phyloP scores from a whole-genome alignment of 2,888 invertebrate genomes.

The Crematogaster levior region DNA sequence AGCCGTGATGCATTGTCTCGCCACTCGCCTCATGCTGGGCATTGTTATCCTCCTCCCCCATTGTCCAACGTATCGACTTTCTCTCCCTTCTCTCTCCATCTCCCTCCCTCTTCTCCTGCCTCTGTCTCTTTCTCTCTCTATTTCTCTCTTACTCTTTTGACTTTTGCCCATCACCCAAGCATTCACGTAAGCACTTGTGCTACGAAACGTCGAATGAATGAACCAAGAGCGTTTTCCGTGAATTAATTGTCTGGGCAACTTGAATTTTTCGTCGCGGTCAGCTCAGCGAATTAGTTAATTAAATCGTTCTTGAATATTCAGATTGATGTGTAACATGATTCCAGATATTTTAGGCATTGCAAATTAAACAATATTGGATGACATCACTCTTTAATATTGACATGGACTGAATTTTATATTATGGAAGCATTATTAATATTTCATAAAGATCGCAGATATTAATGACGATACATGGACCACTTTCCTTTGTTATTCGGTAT shows the following conservation, averaged over 20 bases:
- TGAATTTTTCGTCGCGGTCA: constrained; percentile 53
- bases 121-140: not conserved
- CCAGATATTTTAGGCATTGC: constrained; percentile 18
- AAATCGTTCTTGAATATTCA: constrained; percentile 18
- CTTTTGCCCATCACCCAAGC: constrained; percentile 51
- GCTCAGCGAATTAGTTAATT: constrained; percentile 30
- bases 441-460: constrained; percentile 2
- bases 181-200: constrained; percentile 58
- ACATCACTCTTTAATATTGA: constrained; percentile 23
- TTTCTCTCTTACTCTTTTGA: constrained; percentile 53
- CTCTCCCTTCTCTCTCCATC: constrained; percentile 26
- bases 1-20: constrained; percentile 81
- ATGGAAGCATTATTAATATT: constrained; percentile 7
- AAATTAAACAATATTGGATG: constrained; percentile 34
- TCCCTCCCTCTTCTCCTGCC: not conserved
- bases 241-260: constrained; percentile 69
- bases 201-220: constrained; percentile 58
- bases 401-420: not conserved
- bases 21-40: constrained; percentile 79
- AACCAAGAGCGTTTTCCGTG: constrained; percentile 62
- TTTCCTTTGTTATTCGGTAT: not conserved
- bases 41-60: constrained; percentile 81
- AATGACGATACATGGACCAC: not conserved
- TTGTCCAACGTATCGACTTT: constrained; percentile 77
- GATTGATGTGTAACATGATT: constrained; percentile 4